Evolutionary conservation across 2,113 vertebrate genomes (phyloP), one percentile per base, ranked within the genome.

Genomic region (Ptilonorhynchus violaceus): DNA sequence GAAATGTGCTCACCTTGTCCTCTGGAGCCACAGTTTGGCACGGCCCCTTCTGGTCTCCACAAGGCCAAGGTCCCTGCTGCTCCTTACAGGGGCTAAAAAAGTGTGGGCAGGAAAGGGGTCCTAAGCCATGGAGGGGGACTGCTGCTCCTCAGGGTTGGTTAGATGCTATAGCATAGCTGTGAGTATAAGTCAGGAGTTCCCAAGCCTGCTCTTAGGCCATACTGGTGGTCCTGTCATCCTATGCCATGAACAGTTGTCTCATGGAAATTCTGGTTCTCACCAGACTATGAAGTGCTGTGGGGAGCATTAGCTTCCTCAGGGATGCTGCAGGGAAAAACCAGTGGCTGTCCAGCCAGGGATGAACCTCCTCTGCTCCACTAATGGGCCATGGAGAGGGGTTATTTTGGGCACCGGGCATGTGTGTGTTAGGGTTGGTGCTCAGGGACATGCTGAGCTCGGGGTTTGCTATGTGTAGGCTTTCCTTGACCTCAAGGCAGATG

Each of bases 401-500:
- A 7, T 52, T 0, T 0, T 33, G 49, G 53, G 46, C 33, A 70
- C 4, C 7, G 50, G 69, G 7, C 28, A 10, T 2, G 37, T 4
- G 7, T 1, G 2, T 67, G 58, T 42, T 52, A 9, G 31, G 33
- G 50, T 21, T 25, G 28, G 25, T 15, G 37, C 73, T 35, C 44
- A 47, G 78, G 59, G 41, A 25, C 1, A 9, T 0, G 5, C 30
- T 0, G 0, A 59, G 72, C 22, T 2, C 0, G 0, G 1, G 4
- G 37, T 44, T 63, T 81, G 46, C 46, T 41, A 8, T 0, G 2
- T 47, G 85, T 31, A 74, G 67, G 31, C 37, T 96, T 97, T 97
- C 98, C 99, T 99, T 99, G 98, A 99, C 98, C 33, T 60, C n/a
- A 28, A 60, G 78, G 85, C 96, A 99, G 98, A 99, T 99, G 94